Percentiles rank a stretch among this genome's conserved stretches.
These are phyloP conservation scores for Scaptomyza cyrtandrae DNA, from an alignment of 2,888 invertebrate genomes.

Conservation along the genomic window DNA sequence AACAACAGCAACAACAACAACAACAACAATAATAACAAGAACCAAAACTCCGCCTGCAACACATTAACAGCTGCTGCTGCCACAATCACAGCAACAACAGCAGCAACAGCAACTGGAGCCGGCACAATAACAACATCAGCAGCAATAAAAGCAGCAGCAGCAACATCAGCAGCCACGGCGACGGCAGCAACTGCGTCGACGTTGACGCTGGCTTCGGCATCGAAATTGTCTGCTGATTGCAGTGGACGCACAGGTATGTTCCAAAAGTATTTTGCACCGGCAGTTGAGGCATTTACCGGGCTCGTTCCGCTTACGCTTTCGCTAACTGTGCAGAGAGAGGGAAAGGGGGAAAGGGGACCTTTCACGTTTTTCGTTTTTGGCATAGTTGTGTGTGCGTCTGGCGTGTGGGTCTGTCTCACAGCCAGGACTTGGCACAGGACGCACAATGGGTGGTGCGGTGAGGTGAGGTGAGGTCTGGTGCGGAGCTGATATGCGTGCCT, in stretches of 20 bases:
- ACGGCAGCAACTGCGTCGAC: constrained; percentile 45
- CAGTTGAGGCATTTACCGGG: constrained; percentile 77
- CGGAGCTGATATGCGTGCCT: constrained; percentile 32
- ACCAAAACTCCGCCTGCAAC: constrained; percentile 72
- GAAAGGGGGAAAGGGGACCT: constrained; percentile 40
- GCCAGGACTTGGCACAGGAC: constrained; percentile 21
- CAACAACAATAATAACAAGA: constrained; percentile 48
- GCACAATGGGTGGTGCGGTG: not conserved
- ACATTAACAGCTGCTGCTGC: constrained; percentile 65
- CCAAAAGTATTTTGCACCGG: constrained; percentile 80
- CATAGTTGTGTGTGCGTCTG: constrained; percentile 75
- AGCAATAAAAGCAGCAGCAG: constrained; percentile 37
- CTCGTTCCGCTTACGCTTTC: constrained; percentile 50
- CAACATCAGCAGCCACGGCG: constrained; percentile 43
- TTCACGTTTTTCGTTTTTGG: constrained; percentile 79
- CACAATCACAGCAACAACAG: constrained; percentile 19
- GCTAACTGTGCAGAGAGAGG: too few species aligned
- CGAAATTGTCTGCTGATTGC: constrained; percentile 86
- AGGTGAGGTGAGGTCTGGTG: constrained; percentile 1
- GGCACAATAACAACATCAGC: constrained; percentile 42
- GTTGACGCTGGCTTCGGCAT: constrained; percentile 63
- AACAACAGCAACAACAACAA: constrained; percentile 42
- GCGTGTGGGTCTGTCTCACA: constrained; percentile 43
- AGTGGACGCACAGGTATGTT: constrained; percentile 87
- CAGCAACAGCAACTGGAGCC: constrained; percentile 56